Evolutionary conservation across 1,140 invertebrate species (phyloP).

Genomic region (Drepana arcuata): DNA sequence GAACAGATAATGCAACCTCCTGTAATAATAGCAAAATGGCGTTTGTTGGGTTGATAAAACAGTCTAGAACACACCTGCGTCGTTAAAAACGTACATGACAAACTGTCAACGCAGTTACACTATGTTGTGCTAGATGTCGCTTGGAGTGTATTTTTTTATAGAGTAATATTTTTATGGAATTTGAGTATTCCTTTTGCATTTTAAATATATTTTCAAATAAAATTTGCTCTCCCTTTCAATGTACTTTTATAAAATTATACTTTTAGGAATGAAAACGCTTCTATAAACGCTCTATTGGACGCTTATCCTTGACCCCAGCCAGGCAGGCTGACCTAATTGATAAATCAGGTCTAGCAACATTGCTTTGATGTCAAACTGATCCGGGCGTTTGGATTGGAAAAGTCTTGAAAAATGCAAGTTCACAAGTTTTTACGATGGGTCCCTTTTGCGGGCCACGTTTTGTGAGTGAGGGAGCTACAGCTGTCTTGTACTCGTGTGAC

Average conservation of each 20-base stretch:
- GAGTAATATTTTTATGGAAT: too few species aligned
- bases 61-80: conserved; percentile 19
- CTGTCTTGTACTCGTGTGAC: neutral
- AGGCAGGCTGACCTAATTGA: conserved; percentile 3
- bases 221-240: too few species aligned
- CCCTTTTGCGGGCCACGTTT: conserved; percentile 2
- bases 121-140: conserved; percentile 23
- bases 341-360: conserved; percentile 6
- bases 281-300: too few species aligned
- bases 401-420: conserved; percentile 8
- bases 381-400: conserved; percentile 1
- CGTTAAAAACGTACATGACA: conserved; percentile 24
- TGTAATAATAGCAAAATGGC: conserved; percentile 69
- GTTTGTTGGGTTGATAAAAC: conserved; percentile 47
- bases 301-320: conserved; percentile 6
- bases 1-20: conserved; percentile 64
- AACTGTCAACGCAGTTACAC: conserved; percentile 2
- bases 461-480: conserved; percentile 3
- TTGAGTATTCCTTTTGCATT: too few species aligned
- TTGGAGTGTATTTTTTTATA: too few species aligned
- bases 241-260: too few species aligned
- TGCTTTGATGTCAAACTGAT: conserved; percentile 5
- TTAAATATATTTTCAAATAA: too few species aligned
- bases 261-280: too few species aligned
- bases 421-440: conserved; percentile 7